phyloP scores from a whole-genome alignment of 2,888 invertebrate species.

The Junonia oenone region DNA sequence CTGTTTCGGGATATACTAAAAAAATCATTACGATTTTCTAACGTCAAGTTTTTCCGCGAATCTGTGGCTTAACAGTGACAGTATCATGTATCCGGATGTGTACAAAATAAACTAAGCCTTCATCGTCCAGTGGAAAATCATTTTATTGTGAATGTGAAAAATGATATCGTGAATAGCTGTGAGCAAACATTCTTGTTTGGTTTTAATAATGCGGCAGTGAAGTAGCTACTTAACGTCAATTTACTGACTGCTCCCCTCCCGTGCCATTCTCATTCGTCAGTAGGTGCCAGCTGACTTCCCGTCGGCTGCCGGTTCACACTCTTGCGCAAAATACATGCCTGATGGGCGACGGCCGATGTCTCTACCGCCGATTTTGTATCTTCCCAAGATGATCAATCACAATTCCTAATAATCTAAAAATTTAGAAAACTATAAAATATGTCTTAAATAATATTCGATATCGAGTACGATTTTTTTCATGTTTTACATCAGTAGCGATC shows the following conservation, averaged over 20 bases:
- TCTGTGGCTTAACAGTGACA: slow-evolving; percentile 67
- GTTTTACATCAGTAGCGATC: neutral
- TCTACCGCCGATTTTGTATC: slow-evolving; percentile 5
- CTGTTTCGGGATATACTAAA: slow-evolving; percentile 2
- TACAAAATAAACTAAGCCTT: slow-evolving; percentile 28
- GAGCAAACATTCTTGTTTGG: slow-evolving; percentile 39
- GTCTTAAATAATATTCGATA: too few relatives aligned
- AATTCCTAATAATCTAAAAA: too few relatives aligned
- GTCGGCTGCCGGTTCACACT: slow-evolving; percentile 36
- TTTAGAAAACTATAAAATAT: too few relatives aligned
- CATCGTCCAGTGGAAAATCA: slow-evolving; percentile 34
- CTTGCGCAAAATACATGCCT: slow-evolving; percentile 23
- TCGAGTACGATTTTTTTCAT: neutral
- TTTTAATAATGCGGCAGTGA: slow-evolving; percentile 5
- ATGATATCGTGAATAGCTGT: slow-evolving; percentile 41
- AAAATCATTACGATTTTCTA: slow-evolving; percentile 39
- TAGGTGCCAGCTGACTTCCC: slow-evolving; percentile 57
- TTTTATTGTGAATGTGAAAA: slow-evolving; percentile 49
- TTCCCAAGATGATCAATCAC: too few relatives aligned
- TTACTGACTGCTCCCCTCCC: slow-evolving; percentile 21
- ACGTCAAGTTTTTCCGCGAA: slow-evolving; percentile 39
- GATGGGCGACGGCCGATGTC: slow-evolving; percentile 31
- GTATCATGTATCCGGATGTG: neutral
- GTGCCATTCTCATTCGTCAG: slow-evolving; percentile 31
- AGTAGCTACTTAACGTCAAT: slow-evolving; percentile 20